A percentile compares a stretch with the other conserved stretches of the same genome.
Conservation (phyloP, 2,113 vertebrate species). For the Meles meles region DNA sequence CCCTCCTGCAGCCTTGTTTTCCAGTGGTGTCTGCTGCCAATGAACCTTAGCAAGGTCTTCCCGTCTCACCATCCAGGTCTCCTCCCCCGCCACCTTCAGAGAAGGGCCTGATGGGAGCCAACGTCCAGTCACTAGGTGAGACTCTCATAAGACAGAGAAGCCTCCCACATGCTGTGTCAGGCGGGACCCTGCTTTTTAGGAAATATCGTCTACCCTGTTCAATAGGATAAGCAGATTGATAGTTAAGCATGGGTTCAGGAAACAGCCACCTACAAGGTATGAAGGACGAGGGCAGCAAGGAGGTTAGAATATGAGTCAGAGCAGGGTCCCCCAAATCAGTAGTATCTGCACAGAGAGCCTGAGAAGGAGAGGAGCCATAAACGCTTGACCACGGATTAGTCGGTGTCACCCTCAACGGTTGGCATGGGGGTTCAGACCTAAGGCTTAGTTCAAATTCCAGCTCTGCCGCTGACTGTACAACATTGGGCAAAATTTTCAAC, state of each 20-base stretch:
- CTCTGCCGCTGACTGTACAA: background rate
- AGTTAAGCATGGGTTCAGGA: background rate
- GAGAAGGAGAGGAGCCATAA: background rate
- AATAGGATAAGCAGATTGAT: background rate
- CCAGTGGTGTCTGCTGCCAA: background rate
- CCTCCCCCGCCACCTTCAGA: background rate
- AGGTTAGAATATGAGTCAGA: background rate
- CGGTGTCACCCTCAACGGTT: background rate
- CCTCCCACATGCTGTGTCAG: rapidly evolving
- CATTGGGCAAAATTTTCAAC: background rate
- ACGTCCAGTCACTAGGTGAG: rapidly evolving
- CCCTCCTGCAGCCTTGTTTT: background rate
- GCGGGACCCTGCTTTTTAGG: background rate
- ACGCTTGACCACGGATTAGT: background rate
- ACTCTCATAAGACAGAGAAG: rapidly evolving
- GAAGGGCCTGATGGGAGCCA: background rate
- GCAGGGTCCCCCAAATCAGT: rapidly evolving
- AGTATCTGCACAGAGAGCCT: background rate
- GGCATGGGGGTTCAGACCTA: background rate
- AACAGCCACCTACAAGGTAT: background rate
- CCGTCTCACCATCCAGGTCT: background rate
- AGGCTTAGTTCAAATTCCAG: background rate
- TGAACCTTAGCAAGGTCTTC: background rate
- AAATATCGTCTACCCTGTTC: background rate
- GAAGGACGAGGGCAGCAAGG: background rate